Evolutionary conservation across 2,797 vertebrate genomes (phyloP), one percentile per base, ranked within the genome.

Genomic region (Myotis daubentonii): DNA sequence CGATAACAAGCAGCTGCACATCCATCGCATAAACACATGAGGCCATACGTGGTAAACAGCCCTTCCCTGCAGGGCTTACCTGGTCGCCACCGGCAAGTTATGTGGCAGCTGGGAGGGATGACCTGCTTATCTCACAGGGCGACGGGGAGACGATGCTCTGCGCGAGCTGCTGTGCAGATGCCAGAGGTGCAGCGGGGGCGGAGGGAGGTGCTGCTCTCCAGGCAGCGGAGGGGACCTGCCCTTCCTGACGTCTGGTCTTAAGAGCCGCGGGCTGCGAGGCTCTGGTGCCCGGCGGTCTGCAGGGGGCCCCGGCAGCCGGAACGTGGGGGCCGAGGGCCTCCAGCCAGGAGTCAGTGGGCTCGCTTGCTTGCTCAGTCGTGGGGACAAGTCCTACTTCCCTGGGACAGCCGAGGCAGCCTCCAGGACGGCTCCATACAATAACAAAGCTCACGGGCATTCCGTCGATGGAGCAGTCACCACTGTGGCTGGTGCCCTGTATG

Each of bases 181-280:
- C 8, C 0, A 2, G 6, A 0, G 0, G 5, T 13, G 22, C 16
- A 17, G 49, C 5, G 4, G 11, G 12, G 6, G 38, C 12, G 2
- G 8, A 1, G 17, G n/a, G 23, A 62, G 60, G 68, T 1, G 4
- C 5, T 3, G 66, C 72, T 10, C 36, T 20, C 2, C 6, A 44
- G 41, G 41, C 41, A 44, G 41, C 41, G 22, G 15, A 33, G 8
- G n/a, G 55, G 15, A 3, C 25, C n/a, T 13, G 5, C 13, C 57
- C 65, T 51, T 16, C 30, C 30, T 62, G n/a, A 23, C 0, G 11
- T 23, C 36, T 22, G 4, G 20, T 60, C 47, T 20, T 12, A 15
- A 25, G 47, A 23, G 41, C 72, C 25, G n/a, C 0, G 1, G 28
- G 44, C 4, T 41, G 33, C 87, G 10, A 0, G 19, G 55, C 53